phyloP scores from a whole-genome alignment of 2,113 vertebrate genomes.

The Zapus hudsonius region DNA sequence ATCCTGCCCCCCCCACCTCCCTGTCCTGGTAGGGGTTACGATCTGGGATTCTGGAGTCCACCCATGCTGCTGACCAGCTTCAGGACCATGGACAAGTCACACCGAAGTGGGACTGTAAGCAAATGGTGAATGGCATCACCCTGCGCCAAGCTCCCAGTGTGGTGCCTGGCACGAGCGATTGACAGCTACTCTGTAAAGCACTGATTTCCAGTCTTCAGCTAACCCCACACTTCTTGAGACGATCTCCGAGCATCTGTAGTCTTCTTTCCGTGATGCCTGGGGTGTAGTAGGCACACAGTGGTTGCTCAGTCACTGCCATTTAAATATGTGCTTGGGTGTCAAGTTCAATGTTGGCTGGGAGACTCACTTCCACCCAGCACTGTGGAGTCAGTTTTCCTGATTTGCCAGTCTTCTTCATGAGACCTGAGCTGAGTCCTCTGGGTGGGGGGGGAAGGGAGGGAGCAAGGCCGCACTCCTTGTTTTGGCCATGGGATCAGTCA shows the following conservation, averaged over 20 bases:
- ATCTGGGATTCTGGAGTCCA: neutral
- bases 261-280: neutral
- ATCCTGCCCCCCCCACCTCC: too few relatives aligned
- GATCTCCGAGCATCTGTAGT: neutral
- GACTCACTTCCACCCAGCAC: neutral
- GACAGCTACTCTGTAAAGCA: neutral
- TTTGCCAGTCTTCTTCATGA: neutral
- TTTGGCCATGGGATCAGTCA: accelerated
- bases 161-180: neutral
- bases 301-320: neutral
- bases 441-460: neutral
- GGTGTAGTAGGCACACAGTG: neutral
- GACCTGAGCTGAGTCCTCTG: neutral
- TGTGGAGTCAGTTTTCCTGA: neutral
- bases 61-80: neutral
- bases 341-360: neutral
- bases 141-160: accelerated
- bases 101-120: neutral
- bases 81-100: neutral
- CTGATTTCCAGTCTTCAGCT: neutral
- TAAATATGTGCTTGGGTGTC: neutral
- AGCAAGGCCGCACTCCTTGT: neutral
- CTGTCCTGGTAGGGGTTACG: neutral
- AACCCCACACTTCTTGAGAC: neutral
- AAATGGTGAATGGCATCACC: neutral